Base-by-base conservation (phyloP, 64 coral and sea anemone species). In the Dendronephthya gigantea region DNA sequence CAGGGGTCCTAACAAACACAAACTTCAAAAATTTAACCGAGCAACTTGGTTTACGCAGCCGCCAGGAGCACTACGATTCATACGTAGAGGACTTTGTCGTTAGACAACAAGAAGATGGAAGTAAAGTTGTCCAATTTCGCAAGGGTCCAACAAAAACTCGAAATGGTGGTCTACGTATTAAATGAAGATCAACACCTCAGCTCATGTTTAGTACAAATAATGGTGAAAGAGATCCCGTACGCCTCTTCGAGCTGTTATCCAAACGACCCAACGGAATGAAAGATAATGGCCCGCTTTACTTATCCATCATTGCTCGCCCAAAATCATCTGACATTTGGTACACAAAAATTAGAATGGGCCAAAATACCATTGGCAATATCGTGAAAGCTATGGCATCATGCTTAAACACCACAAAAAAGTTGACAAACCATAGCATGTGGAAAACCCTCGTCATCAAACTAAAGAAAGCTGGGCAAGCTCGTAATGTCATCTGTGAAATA, bases 331-430 rank as follows among this genome's bases (percentile, higher is more conserved):
- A 83, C 83, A 50, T 88, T 28, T 92, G 79, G 84, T 89, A 89
- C 41, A 38, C 40, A 84, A 83, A 89, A 92, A 49, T 48, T 14
- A 14, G 47, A 79, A 88, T 88, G 86, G 90, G 82, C 29, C 30
- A 88, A 85, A 89, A 89, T 41, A 81, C 59, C 36, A 49, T 88
- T 68, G 85, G 62, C 33, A 87, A 83, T 15, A 87, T 90, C 43
- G 86, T 90, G 76, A 93, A 87, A 58, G 52, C 91, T 30, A 87
- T 93, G 79, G 84, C 84, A 23, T 87, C 87, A 22, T 90, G 88
- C 40, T 52, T 90, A 7, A 70, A 62, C 27, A 90, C 81, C 2
- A 72, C 50, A 9, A 82, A 90, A 75, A 93, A 93, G 59, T 33
- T 93, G 25, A 86, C 87, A 37, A 76, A 76, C 69, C 69, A 76